A percentile compares a stretch with the other conserved stretches of the same genome.
Conservation (phyloP, 2,797 vertebrate species). For the Ctenopoma multispine region DNA sequence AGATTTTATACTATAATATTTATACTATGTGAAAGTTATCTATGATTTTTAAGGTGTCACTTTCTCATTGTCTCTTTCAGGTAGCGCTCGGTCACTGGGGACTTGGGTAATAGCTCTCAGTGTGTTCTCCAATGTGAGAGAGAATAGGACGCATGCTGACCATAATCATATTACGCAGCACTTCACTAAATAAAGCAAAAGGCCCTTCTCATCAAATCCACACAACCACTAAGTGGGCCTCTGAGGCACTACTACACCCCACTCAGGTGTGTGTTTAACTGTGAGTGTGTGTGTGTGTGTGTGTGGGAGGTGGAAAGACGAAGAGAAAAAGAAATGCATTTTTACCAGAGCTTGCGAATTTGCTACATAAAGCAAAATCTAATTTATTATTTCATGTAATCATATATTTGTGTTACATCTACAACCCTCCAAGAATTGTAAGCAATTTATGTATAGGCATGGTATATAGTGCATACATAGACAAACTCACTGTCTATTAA, state of each 20-base stretch:
- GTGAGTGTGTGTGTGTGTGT: constrained; percentile 31
- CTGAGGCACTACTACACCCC: constrained; percentile 50
- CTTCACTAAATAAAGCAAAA: constrained; percentile 85
- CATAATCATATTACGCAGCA: constrained; percentile 85
- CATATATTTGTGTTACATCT: constrained; percentile 32
- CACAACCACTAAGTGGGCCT: constrained; percentile 77
- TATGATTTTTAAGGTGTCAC: constrained; percentile 18
- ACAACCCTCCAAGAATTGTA: constrained; percentile 38
- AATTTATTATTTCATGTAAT: constrained; percentile 48
- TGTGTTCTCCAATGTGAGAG: constrained; percentile 58
- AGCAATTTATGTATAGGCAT: constrained; percentile 36
- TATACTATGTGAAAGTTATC: background rate
- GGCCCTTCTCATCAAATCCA: constrained; percentile 81
- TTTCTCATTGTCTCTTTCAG: constrained; percentile 3
- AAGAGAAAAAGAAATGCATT: constrained; percentile 19
- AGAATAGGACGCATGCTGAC: constrained; percentile 67
- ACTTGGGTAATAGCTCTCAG: constrained; percentile 71
- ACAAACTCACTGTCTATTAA: constrained; percentile 64
- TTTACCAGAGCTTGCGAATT: constrained; percentile 19
- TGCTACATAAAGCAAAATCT: constrained; percentile 30
- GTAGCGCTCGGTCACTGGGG: constrained; percentile 60
- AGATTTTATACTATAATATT: constrained; percentile 6
- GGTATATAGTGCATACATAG: constrained; percentile 41
- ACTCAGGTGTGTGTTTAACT: constrained; percentile 36
- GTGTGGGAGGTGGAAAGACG: constrained; percentile 11